These are phyloP conservation scores for Onchidella celtica DNA, from an alignment of 2,888 invertebrate species.

Conservation along the genomic window DNA sequence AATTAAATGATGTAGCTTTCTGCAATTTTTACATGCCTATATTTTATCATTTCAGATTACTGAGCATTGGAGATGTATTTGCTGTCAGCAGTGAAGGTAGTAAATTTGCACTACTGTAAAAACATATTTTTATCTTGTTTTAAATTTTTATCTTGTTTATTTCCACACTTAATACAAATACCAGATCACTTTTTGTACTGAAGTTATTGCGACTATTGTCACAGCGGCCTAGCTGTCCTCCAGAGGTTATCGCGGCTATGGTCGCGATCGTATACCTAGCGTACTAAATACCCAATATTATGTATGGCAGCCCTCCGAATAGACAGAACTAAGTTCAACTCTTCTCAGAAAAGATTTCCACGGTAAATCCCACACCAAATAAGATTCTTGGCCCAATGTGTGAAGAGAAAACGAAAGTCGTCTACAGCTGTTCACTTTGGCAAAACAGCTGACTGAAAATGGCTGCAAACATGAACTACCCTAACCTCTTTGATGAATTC, in stretches of 20 bases:
- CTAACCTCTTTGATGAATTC: not conserved
- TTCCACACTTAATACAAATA: too few species aligned
- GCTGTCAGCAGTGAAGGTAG: conserved; percentile 70
- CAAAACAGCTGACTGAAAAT: not conserved
- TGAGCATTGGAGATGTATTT: conserved; percentile 69
- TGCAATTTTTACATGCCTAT: too few species aligned
- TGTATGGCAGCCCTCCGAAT: not conserved
- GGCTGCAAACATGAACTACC: not conserved
- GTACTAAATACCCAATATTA: not conserved
- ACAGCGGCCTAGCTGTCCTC: too few species aligned
- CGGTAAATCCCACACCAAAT: not conserved
- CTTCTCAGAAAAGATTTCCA: not conserved
- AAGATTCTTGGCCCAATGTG: not conserved
- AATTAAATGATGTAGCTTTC: too few species aligned
- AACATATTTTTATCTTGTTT: too few species aligned
- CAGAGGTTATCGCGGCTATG: not conserved
- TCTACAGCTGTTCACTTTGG: not conserved
- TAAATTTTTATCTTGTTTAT: too few species aligned
- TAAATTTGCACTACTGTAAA: not conserved
- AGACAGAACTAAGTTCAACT: not conserved
- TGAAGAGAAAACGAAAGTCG: not conserved
- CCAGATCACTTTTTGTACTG: too few species aligned
- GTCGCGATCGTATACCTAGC: not conserved
- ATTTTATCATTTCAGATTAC: conserved; percentile 59
- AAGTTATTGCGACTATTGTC: too few species aligned